phyloP scores from a whole-genome alignment of 2,797 vertebrate genomes.

The Buphagus erythrorhynchus region DNA sequence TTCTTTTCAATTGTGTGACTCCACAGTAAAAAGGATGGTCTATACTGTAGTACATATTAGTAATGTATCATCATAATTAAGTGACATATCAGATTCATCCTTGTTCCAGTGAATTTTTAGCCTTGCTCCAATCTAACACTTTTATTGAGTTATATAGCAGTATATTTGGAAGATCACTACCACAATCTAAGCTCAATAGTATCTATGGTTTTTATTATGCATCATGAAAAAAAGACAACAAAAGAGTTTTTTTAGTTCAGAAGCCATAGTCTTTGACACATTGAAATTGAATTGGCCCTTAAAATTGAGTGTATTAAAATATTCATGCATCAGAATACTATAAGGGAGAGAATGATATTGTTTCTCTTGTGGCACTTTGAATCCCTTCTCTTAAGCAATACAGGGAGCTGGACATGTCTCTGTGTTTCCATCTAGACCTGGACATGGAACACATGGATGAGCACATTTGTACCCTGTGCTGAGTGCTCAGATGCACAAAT shows the following conservation, averaged over 20 bases:
- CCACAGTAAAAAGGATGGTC: neutral
- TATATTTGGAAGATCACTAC: neutral
- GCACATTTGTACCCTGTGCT: no score
- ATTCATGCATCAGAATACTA: neutral
- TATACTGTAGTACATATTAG: neutral
- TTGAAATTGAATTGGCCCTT: neutral
- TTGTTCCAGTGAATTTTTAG: neutral
- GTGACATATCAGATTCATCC: neutral
- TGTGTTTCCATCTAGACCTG: neutral
- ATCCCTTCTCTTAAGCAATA: neutral
- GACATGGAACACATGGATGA: neutral
- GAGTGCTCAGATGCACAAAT: neutral
- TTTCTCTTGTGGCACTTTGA: neutral
- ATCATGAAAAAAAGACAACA: neutral
- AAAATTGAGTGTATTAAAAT: neutral
- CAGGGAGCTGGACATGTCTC: neutral
- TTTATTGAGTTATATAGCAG: neutral
- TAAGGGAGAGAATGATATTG: neutral
- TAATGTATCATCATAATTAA: neutral
- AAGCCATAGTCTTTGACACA: neutral
- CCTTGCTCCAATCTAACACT: neutral
- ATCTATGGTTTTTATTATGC: neutral
- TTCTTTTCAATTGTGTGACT: neutral
- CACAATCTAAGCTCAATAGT: neutral
- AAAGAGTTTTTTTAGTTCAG: neutral